Base-by-base conservation (phyloP, 2,797 vertebrate species). In the Emydoidea blandingii region DNA sequence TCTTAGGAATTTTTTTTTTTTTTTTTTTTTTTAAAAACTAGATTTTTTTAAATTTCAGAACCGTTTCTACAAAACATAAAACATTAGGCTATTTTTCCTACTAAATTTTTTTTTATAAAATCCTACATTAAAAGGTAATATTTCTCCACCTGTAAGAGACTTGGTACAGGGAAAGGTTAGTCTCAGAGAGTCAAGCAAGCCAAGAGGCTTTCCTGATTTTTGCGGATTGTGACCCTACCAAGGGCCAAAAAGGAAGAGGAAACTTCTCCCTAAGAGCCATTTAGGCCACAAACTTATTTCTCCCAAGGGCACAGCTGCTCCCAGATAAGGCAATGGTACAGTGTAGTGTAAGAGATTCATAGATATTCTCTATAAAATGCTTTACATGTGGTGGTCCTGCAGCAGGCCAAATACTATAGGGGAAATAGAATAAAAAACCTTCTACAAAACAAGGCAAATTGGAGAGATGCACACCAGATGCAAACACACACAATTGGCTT, bases 31-130 rank as follows among this genome's bases (percentile, higher is more conserved):
- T n/a, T n/a, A n/a, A n/a, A 31, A 14, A 97, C 94, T 93, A 95
- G 65, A 59, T n/a, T 76, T 21, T 65, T 49, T 37, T 96, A 95
- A 96, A 91, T 96, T 94, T 94, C 92, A 95, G 92, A 95, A 96
- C 93, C 88, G 88, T 96, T 96, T 95, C 97, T 97, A 98, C 94
- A 96, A 96, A 96, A 94, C 93, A 90, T 97, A 97, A 97, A 96
- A 97, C 96, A 92, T 90, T 50, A 95, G 79, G 79, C 81, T 97
- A 96, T 97, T 95, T 94, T 85, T 95, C 93, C 94, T 94, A 87
- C 81, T 90, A 82, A 97, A 95, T 8, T 44, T 44, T 44, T 44
- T 44, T 44, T 44, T 44, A 88, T 91, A 92, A 83, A 87, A 91
- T 57, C 91, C 81, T 97, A 91, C 25, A 83, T 84, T 95, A 96